Conservation (phyloP, 92 coral and sea anemone genomes). For the Epizoanthus illoricatus region DNA sequence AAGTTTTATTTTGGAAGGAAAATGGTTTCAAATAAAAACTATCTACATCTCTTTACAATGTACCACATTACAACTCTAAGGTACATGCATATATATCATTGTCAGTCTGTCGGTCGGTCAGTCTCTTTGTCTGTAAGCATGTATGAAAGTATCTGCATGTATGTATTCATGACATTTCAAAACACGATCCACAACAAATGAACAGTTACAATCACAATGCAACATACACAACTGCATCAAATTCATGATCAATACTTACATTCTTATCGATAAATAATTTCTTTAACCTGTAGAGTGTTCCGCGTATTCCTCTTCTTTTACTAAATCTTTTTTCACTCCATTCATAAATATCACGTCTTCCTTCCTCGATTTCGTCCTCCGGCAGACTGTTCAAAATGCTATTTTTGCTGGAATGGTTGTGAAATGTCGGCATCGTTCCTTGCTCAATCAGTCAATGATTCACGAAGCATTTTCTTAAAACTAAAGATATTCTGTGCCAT, state of each 20-base stretch:
- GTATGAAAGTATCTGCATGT: no score
- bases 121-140: no score
- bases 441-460: not conserved
- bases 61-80: no score
- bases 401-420: slow-evolving; percentile 57
- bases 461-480: not conserved
- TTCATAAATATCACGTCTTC: slow-evolving; percentile 79
- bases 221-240: not conserved
- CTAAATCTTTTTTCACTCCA: slow-evolving; percentile 81
- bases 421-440: slow-evolving; percentile 33
- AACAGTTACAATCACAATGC: no score
- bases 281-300: slow-evolving; percentile 71
- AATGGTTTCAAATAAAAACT: no score
- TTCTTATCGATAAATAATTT: slow-evolving; percentile 85
- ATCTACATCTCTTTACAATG: no score
- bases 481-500: not conserved
- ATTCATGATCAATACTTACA: no score
- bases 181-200: no score
- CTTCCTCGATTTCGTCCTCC: slow-evolving; percentile 78
- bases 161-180: no score
- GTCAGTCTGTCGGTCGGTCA: no score
- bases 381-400: slow-evolving; percentile 66
- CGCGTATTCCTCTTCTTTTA: slow-evolving; percentile 78
- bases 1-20: no score
- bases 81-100: no score